These are phyloP conservation scores for cat (Felis catus) DNA, from an alignment of 2,113 vertebrate genomes.

Conservation along the genomic window DNA sequence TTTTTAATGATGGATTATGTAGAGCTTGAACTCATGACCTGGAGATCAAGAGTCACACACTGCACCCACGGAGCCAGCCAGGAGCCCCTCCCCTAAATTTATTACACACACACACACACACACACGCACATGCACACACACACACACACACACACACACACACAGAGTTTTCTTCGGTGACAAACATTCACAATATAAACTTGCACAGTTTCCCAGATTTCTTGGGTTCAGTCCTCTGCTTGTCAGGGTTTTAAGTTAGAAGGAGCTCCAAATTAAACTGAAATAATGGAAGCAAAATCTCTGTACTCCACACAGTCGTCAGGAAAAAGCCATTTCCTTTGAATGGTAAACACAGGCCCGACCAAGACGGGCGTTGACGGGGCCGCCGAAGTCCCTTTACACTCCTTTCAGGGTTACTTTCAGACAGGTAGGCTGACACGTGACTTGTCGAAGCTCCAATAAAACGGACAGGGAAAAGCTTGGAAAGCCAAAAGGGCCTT, in stretches of 20 bases:
- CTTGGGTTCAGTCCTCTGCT: conserved; percentile 36
- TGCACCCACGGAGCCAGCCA: too few species aligned
- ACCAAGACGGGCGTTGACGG: conserved; percentile 59
- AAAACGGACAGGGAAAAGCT: conserved; percentile 65
- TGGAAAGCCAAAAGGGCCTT: conserved; percentile 55
- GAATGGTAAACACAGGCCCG: conserved; percentile 72
- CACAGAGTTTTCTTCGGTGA: neutral
- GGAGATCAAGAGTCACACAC: too few species aligned
- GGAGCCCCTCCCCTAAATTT: neutral
- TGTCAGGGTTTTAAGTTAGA: conserved; percentile 48
- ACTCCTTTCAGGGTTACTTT: neutral
- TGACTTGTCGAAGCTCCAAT: conserved; percentile 54
- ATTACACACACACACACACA: neutral
- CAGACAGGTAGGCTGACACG: conserved; percentile 69
- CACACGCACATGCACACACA: too few species aligned
- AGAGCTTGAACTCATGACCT: too few species aligned
- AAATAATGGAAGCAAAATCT: conserved; percentile 64
- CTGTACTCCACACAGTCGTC: conserved; percentile 64
- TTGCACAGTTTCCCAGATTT: conserved; percentile 1
- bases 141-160: too few species aligned
- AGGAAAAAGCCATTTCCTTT: conserved; percentile 79
- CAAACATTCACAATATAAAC: neutral
- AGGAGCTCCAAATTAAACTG: conserved; percentile 60
- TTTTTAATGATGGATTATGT: too few species aligned
- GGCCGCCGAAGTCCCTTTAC: conserved; percentile 45